Evolutionary conservation across 2,113 vertebrate species (phyloP), one percentile per base, ranked within the genome.

Genomic region (Poeciliopsis prolifica): DNA sequence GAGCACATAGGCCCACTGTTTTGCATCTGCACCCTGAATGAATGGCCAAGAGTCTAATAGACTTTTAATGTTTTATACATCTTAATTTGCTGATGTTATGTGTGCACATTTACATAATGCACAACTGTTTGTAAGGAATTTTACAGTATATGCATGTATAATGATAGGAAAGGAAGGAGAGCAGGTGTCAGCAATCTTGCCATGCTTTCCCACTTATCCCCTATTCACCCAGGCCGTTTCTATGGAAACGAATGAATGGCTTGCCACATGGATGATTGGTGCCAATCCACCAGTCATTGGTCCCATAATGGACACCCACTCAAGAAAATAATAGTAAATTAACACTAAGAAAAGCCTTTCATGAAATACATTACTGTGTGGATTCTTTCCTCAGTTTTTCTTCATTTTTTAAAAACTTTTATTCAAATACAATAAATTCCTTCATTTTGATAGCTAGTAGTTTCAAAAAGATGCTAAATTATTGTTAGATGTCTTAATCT

Each of bases 111-210:
- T 82, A 84, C 73, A 79, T 74, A 80, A 67, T 62, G 48, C 66
- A 44, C 29, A 77, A 26, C 61, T 82, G 67, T 84, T 68, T 78
- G 60, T 74, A 70, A 69, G 61, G 70, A 71, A 75, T 68, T 78
- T 77, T 73, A 66, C 69, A 80, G 70, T 82, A 54, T 62, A 42
- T 76, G 68, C 77, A 65, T 83, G 66, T 48, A 44, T 65, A 79
- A 66, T 74, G 82, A 78, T 54, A 72, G 88, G 75, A 86, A 84
- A 87, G 86, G 83, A 84, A 86, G 82, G 86, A 91, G 86, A 90
- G 89, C 93, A 94, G 92, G 93, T 93, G 93, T 92, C 89, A 84
- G 92, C 91, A 92, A 92, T 94, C 90, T 90, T 83, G 75, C 81
- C 81, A 87, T 87, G 81, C 84, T 79, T 85, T 79, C 85, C 86